Evolutionary conservation across 2,113 vertebrate species (phyloP), one percentile per base, ranked within the genome.

Genomic region (Lanius collurio): DNA sequence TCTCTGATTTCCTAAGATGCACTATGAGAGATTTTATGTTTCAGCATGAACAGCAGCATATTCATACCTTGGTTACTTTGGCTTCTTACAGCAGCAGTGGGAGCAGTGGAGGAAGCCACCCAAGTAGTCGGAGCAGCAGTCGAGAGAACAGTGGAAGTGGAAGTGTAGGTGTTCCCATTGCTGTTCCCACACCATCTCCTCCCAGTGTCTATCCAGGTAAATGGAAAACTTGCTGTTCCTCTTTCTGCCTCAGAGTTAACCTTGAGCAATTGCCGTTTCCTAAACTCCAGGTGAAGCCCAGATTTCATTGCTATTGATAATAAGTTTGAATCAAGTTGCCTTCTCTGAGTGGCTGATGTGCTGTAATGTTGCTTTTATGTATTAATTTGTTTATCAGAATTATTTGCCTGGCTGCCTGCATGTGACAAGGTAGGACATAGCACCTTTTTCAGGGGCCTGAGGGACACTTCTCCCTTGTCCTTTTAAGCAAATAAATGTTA

Each of bases 91-190:
- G 96, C 98, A 99, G 99, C 98, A 99, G 99, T 89, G 99, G 99
- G 82, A 99, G 99, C 93, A 99, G 99, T 42, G 99, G 99, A 78
- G 99, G 99, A 78, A 99, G 99, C 97, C 99, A 99, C 95, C 99
- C 99, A 15, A 99, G 99, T 77, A 99, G 99, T 95, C 98, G 99
- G 94, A 99, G 99, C 98, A 99, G 99, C 98, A 99, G 99, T 97
- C 98, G 99, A 77, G 99, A 99, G 98, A 99, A 99, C 98, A 99
- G 99, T 41, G 99, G 99, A 84, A 99, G 99, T 65, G 99, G 99
- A 89, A 99, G 99, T n/a, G 99, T 99, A 80, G 99, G 99, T 24
- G 97, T 98, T 33, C 98, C 98, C 46, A 98, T 99, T 79, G 99
- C 99, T 76, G 99, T 99, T 39, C 99, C 99, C 5, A 99, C 99